Evolutionary conservation across 2,797 vertebrate genomes (phyloP), one percentile per base, ranked within the genome.

Genomic region (Acomys russatus): DNA sequence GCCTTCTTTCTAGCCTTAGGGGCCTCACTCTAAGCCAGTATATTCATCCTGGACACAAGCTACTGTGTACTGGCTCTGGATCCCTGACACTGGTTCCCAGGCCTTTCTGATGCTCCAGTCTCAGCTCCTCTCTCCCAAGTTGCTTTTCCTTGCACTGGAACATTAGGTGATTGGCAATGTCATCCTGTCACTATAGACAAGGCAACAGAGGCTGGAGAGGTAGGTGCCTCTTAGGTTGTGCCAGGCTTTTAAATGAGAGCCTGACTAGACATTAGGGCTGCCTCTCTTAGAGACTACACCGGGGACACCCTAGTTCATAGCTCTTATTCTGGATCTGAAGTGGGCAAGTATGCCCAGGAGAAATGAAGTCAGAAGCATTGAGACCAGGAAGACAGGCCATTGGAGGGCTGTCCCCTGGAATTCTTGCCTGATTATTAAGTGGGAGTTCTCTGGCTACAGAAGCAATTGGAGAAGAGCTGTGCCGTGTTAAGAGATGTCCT

Each of bases 371-470:
- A 8, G 12, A 7, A 44, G 28, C 25, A 44, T 10, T 38, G 49
- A 20, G n/a, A 20, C 4, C 63, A 66, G 51, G 28, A 49, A 49
- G 61, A 25, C 8, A 15, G 33, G 7, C 56, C n/a, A 61, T 25
- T 61, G 79, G n/a, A 63, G n/a, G 22, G 44, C 44, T 44, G 44
- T 44, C 3, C 17, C 38, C 28, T 2, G 9, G 20, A 10, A 15
- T n/a, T 6, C 83, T 20, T 3, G 8, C 7, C 30, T 17, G 7
- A 8, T 25, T 11, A 8, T 7, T 0, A 22, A 9, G 28, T 18
- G 0, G 44, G 44, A 63, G n/a, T 17, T 25, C n/a, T 63, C 56
- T 5, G 35, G 12, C 14, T 38, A 3, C n/a, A 63, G 59, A 17
- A 82, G 59, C 79, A 63, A 14, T 23, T 63, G 35, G 14, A 82